Conservation (phyloP, 2,888 invertebrate species). For the Plemyria rubiginata region DNA sequence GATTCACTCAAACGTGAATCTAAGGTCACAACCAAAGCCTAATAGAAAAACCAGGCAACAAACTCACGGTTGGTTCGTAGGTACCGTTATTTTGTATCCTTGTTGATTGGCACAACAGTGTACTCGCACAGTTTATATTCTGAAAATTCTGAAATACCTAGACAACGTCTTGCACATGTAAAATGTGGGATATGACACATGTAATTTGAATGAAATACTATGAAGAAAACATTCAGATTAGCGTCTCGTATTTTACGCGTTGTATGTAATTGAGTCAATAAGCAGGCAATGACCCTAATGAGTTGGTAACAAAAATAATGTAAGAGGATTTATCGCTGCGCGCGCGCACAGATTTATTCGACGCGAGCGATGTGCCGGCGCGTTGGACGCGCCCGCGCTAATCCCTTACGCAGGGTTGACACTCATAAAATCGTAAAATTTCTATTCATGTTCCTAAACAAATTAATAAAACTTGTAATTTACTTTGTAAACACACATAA, state of each 20-base stretch:
- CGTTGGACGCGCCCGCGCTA: slow-evolving; percentile 63
- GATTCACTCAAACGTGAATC: too few species aligned
- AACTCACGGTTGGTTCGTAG: too few species aligned
- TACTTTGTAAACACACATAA: background rate
- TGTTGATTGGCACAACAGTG: background rate
- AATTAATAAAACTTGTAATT: slow-evolving; percentile 4
- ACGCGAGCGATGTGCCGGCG: slow-evolving; percentile 59
- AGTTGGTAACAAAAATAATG: slow-evolving; percentile 83
- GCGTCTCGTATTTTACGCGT: slow-evolving; percentile 68
- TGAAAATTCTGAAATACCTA: too few species aligned
- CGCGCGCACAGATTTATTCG: slow-evolving; percentile 80
- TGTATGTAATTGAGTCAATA: slow-evolving; percentile 79
- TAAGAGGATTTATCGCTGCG: slow-evolving; percentile 80
- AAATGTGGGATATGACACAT: slow-evolving; percentile 61
- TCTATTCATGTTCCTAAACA: slow-evolving; percentile 16
- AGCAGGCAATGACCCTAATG: slow-evolving; percentile 84
- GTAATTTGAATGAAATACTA: slow-evolving; percentile 60
- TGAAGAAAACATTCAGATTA: slow-evolving; percentile 67
- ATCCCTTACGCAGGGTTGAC: slow-evolving; percentile 74
- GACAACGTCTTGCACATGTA: slow-evolving; percentile 38
- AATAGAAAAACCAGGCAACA: too few species aligned
- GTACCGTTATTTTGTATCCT: background rate
- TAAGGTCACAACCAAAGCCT: too few species aligned
- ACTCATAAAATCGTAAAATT: slow-evolving; percentile 32
- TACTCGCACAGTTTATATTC: background rate